Evolutionary conservation across 2,113 vertebrate genomes (phyloP), one percentile per base, ranked within the genome.

Genomic region (Cepphus grylle): DNA sequence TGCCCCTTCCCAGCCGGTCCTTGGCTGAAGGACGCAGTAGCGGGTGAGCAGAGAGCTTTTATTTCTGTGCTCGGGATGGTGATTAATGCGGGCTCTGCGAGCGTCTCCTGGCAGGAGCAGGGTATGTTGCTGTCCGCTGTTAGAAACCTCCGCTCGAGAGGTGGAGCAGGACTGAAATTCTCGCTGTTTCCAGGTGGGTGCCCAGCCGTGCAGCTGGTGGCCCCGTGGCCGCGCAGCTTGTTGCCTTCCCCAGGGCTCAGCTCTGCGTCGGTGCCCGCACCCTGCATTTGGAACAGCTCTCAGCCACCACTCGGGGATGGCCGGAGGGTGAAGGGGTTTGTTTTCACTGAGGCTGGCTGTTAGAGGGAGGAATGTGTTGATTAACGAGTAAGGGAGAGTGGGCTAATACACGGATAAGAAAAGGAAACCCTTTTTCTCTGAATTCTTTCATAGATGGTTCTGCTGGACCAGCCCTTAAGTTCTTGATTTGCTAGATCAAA

Each of bases 21-120:
- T 76, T 72, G 81, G 81, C 83, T 89, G 86, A 85, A 90, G 86
- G 83, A 49, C 0, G 0, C 15, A 6, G 73, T 82, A 62, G 77
- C 58, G 73, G 53, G 53, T 65, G 69, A 89, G 73, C 89, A 94
- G 73, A 86, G 92, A 84, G 83, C 61, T 89, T 86, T 93, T 47
- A 55, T 82, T 92, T 34, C 73, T 81, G 86, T 58, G 65, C 69
- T 66, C 3, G 0, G 83, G 88, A 29, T 38, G 53, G 30, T 84
- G 95, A 42, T 93, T 88, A 66, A 88, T 59, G 77, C 69, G 30
- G 56, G 10, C 61, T 91, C n/a, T 72, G 71, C 0, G 16, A 55
- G 17, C 3, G 11, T n/a, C 62, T 76, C 45, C 50, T 71, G 65
- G 22, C 47, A 67, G 40, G 82, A 85, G 78, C 52, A 23, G 65